Percentiles rank a stretch among this genome's conserved stretches.
phyloP scores from a whole-genome alignment of 2,888 invertebrate species.

The Ophion ventricosus region DNA sequence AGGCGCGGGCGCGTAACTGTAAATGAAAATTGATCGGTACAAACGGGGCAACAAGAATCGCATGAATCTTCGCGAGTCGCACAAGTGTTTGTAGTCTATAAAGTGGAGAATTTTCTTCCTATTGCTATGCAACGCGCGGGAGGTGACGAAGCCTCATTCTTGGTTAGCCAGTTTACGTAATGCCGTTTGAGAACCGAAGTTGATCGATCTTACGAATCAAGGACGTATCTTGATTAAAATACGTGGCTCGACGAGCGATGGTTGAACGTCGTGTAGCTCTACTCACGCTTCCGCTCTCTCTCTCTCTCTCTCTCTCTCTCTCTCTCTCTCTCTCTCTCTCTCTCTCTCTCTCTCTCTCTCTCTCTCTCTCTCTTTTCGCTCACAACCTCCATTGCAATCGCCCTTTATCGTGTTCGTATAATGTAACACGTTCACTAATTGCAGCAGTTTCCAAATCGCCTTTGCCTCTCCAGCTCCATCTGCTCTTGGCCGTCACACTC shows the following conservation, averaged over 20 bases:
- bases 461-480: constrained; percentile 45
- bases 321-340: not conserved
- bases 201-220: constrained; percentile 49
- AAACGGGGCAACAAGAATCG: not conserved
- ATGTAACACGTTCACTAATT: constrained; percentile 70
- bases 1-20: too few relatives aligned
- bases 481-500: not conserved
- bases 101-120: not conserved
- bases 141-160: not conserved
- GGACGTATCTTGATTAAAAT: constrained; percentile 58
- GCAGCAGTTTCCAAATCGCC: constrained; percentile 69
- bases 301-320: too few relatives aligned
- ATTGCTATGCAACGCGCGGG: not conserved
- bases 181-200: constrained; percentile 30
- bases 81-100: not conserved
- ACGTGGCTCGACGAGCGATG: constrained; percentile 37
- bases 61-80: not conserved
- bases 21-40: not conserved
- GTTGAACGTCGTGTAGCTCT: constrained; percentile 34
- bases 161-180: constrained; percentile 39
- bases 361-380: constrained; percentile 16
- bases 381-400: constrained; percentile 15
- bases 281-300: not conserved
- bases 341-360: not conserved
- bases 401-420: constrained; percentile 66